Conservation (phyloP, 2,888 invertebrate species). For the Campoplex capitator region DNA sequence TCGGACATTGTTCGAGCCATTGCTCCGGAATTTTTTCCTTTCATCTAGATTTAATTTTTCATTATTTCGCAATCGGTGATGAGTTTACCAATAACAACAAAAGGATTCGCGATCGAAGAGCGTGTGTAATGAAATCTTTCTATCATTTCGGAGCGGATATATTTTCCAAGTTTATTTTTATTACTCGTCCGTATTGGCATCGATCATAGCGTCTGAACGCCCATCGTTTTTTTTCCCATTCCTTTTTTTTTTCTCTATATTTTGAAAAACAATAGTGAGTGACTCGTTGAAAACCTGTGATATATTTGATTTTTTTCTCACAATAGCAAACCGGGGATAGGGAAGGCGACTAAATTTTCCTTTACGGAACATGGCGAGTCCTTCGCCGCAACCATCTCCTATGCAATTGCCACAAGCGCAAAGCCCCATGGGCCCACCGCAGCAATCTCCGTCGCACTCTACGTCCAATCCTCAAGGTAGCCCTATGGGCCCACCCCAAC, state of each 20-base stretch:
- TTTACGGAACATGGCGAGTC: slow-evolving; percentile 89
- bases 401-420: slow-evolving; percentile 95
- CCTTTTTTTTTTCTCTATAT: background rate
- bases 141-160: background rate
- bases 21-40: slow-evolving; percentile 1
- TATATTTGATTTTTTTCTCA: background rate
- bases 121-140: background rate
- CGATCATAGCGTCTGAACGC: slow-evolving; percentile 9
- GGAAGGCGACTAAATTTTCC: slow-evolving; percentile 74
- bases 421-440: slow-evolving; percentile 94
- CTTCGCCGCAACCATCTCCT: slow-evolving; percentile 93
- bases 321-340: slow-evolving; percentile 64
- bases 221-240: slow-evolving; percentile 1
- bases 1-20: slow-evolving; percentile 16
- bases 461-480: slow-evolving; percentile 83
- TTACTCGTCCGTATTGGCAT: background rate
- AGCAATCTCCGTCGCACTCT: slow-evolving; percentile 88
- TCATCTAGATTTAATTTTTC: background rate
- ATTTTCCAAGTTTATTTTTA: slow-evolving; percentile 4
- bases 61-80: background rate
- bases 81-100: background rate
- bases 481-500: slow-evolving; percentile 85
- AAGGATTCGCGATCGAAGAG: background rate
- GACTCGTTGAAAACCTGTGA: background rate
- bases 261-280: background rate